Evolutionary conservation across 1,140 invertebrate species (phyloP).

Genomic region (Drosophila baimaii): DNA sequence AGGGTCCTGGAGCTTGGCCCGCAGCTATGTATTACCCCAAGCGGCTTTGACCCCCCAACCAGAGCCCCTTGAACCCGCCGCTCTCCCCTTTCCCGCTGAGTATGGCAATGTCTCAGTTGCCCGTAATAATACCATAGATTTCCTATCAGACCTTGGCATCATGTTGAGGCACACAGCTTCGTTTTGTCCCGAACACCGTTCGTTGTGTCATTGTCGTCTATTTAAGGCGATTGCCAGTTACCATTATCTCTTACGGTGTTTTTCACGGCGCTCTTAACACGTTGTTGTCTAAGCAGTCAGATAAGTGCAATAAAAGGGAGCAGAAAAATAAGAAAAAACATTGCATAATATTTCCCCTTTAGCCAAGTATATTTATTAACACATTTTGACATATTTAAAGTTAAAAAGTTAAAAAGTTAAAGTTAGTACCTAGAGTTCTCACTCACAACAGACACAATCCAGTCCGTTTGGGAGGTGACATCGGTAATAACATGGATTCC

Average conservation of each 20-base stretch:
- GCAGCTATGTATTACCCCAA: slow-evolving; percentile 25
- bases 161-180: slow-evolving; percentile 6
- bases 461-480: neutral
- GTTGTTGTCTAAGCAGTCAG: neutral
- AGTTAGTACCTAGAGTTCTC: neutral
- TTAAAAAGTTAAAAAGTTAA: too few species aligned
- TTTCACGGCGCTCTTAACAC: slow-evolving; percentile 13
- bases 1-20: slow-evolving; percentile 1
- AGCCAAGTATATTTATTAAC: neutral
- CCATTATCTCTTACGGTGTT: slow-evolving; percentile 7
- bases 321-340: neutral
- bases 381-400: neutral
- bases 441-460: neutral
- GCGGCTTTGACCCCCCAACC: slow-evolving; percentile 4
- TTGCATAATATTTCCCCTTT: neutral
- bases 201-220: slow-evolving; percentile 10
- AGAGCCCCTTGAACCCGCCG: neutral
- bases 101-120: slow-evolving; percentile 15
- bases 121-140: slow-evolving; percentile 28
- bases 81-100: neutral
- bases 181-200: neutral
- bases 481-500: neutral
- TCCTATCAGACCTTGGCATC: slow-evolving; percentile 20
- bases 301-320: neutral
- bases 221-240: slow-evolving; percentile 15